A percentile compares a stretch with the other conserved stretches of the same genome.
Evolutionary conservation across 2,888 invertebrate species (phyloP).

Genomic region (Melanophora roralis): DNA sequence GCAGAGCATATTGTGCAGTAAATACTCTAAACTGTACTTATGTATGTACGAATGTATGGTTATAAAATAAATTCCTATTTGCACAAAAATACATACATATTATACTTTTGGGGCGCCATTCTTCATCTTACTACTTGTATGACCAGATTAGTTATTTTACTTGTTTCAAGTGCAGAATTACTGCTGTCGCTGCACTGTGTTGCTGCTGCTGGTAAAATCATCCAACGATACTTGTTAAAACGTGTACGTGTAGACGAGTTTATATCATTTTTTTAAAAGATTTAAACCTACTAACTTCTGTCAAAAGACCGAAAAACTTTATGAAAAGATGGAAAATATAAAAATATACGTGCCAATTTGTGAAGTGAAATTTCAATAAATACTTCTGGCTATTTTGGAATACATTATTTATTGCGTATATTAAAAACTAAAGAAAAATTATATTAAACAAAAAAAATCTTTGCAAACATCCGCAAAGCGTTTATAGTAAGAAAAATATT

Average conservation of each 20-base stretch:
- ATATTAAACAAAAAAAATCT: not conserved
- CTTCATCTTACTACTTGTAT: slow-evolving; percentile 58
- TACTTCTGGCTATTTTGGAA: slow-evolving; percentile 55
- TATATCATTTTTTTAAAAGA: not conserved
- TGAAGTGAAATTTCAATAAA: slow-evolving; percentile 57
- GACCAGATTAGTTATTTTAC: slow-evolving; percentile 54
- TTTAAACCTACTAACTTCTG: slow-evolving; percentile 23
- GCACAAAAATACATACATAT: no score
- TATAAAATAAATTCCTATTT: slow-evolving; percentile 45
- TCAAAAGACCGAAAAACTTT: slow-evolving; percentile 16
- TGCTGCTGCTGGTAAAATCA: not conserved
- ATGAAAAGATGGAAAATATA: not conserved
- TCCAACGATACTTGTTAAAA: not conserved
- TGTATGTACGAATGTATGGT: slow-evolving; percentile 15
- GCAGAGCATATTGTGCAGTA: not conserved
- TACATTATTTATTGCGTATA: slow-evolving; percentile 39
- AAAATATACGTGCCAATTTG: slow-evolving; percentile 53
- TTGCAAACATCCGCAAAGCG: slow-evolving; percentile 5
- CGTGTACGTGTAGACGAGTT: not conserved
- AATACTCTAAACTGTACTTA: not conserved
- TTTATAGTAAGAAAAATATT: no score
- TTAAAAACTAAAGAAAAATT: not conserved
- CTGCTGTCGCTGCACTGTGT: not conserved
- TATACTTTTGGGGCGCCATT: slow-evolving; percentile 55
- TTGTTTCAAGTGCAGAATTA: slow-evolving; percentile 48